A percentile compares a stretch with the other conserved stretches of the same genome.
phyloP scores from a whole-genome alignment of 1,140 invertebrate genomes.

The silkworm (Bombyx mori) region ASM3026992v2 NC_085116.1:13090001-13090500 shows the following conservation, averaged over 20 bases:
- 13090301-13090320: constrained; percentile 32
- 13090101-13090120: no score
- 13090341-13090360: constrained; percentile 28
- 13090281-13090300: constrained; percentile 23
- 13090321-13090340: constrained; percentile 47
- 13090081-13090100: no score
- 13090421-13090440: constrained; percentile 55
- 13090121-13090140: no score
- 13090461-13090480: constrained; percentile 85
- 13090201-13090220: no score
- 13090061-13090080: no score
- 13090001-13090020: no score
- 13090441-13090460: constrained; percentile 80
- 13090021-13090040: no score
- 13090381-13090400: constrained; percentile 24
- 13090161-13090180: no score
- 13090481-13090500: constrained; percentile 84
- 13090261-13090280: constrained; percentile 45
- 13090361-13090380: constrained; percentile 32
- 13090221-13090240: no score
- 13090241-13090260: background rate
- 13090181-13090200: no score
- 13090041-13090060: no score
- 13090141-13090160: no score
- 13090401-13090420: constrained; percentile 47